Evolutionary conservation across 2,797 vertebrate species (phyloP).

Genomic region (Sebastes nivosus): DNA sequence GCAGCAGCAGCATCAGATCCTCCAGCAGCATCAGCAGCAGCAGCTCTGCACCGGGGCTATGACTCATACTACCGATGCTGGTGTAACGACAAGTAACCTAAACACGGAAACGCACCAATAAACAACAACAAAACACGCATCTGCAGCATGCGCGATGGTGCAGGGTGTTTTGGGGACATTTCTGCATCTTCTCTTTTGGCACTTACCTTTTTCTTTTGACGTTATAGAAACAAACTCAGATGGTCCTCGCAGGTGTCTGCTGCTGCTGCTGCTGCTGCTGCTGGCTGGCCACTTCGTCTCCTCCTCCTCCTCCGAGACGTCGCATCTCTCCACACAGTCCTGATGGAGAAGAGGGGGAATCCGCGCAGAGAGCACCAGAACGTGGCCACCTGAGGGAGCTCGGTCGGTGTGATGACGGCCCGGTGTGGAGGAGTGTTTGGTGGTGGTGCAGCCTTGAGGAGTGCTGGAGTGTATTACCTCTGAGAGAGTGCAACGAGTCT

Average conservation of each 20-base stretch:
- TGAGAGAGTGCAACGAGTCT: constrained; percentile 4
- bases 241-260: constrained; percentile 54
- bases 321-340: constrained; percentile 68
- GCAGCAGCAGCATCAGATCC: constrained; percentile 39
- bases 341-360: constrained; percentile 9
- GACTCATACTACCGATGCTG: constrained; percentile 67
- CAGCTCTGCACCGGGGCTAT: constrained; percentile 56
- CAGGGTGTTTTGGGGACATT: fast-evolving
- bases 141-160: not conserved
- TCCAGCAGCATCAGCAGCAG: not conserved
- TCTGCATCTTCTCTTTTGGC: not conserved
- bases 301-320: constrained; percentile 69
- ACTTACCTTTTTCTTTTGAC: constrained; percentile 49
- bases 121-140: not conserved
- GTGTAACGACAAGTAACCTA: constrained; percentile 4
- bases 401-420: not conserved
- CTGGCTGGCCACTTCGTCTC: constrained; percentile 61
- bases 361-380: constrained; percentile 21
- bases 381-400: not conserved
- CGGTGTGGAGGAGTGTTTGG: not conserved
- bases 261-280: constrained; percentile 31
- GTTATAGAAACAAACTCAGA: constrained; percentile 63
- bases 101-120: constrained; percentile 26
- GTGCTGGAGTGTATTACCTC: not conserved
- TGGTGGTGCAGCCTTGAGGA: not conserved